Evolutionary conservation across 2,888 invertebrate species (phyloP), one percentile per base, ranked within the genome.

Genomic region (Trachelus iudaicus): DNA sequence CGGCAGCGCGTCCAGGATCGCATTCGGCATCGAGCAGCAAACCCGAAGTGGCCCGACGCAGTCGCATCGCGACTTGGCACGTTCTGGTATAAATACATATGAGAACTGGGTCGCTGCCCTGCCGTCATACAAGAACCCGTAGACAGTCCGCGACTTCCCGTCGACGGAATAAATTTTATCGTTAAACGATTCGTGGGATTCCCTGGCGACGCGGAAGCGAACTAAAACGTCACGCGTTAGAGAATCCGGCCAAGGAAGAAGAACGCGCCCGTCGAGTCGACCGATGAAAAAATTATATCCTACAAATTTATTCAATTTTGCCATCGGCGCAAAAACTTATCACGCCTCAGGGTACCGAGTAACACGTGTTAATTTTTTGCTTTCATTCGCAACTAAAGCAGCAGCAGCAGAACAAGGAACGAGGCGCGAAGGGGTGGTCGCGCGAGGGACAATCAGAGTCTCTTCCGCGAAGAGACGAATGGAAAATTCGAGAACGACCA

Each of bases 21-120:
- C 35, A 34, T 73, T 73, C 74, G 74, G 74, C 34, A n/a, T 34
- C 74, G 31, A 73, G 34, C 30, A 35, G 23, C 23, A 56, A 56
- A 56, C 23, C 40, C 2, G 40, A 56, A 56, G 40, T 56, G 40
- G 9, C 40, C 40, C 40, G 40, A 56, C 40, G 40, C 40, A 56
- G 40, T 15, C 40, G 74, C 74, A 73, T 34, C n/a, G 34, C 35
- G 23, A 73, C 85, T 81, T 83, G 83, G 85, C 85, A 84, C 85
- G 86, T 85, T 86, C 85, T 83, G 87, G 84, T 89, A 89, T 89
- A 89, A 89, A 89, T 89, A 89, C 85, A 88, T 86, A 85, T 84
- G 85, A 86, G 87, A 89, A 88, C 80, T 89, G 83, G 89, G 88
- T 88, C 88, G 86, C 84, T 86, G 83, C 81, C 83, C 86, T 87